phyloP scores from a whole-genome alignment of 2,797 vertebrate species.

The Sebastes diploproa region DNA sequence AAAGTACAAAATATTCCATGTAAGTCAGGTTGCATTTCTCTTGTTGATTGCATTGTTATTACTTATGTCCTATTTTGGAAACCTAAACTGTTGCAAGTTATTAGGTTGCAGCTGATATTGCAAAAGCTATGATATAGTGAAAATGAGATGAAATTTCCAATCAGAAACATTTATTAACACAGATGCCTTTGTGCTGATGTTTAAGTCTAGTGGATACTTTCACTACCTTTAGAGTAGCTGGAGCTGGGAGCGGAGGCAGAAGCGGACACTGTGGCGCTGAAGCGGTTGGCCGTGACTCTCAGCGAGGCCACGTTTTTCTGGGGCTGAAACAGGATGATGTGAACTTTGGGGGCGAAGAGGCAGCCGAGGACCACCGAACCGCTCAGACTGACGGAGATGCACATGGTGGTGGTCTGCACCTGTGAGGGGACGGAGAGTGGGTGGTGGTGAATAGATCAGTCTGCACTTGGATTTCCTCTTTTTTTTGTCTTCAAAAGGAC shows the following conservation, averaged over 20 bases:
- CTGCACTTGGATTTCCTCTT: neutral
- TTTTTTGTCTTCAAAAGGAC: conserved; percentile 46
- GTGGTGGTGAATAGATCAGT: conserved; percentile 72
- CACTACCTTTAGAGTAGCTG: conserved; percentile 91
- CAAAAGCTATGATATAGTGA: neutral
- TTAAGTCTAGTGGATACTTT: neutral
- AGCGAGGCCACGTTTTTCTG: conserved; percentile 96
- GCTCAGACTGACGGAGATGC: conserved; percentile 96
- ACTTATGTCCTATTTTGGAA: neutral
- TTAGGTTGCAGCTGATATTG: neutral
- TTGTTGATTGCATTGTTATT: neutral
- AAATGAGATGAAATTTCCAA: neutral
- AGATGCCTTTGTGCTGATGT: neutral
- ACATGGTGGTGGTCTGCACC: conserved; percentile 99
- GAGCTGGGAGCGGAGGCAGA: conserved; percentile 76
- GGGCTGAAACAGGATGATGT: conserved; percentile 98
- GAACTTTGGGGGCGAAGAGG: conserved; percentile 96
- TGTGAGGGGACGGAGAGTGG: conserved; percentile 58
- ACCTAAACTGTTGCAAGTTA: neutral
- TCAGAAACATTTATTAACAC: neutral
- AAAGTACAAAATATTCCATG: neutral
- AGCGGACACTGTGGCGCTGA: conserved; percentile 86
- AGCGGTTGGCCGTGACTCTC: conserved; percentile 89
- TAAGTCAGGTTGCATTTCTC: neutral
- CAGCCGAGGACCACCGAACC: conserved; percentile 98